Conservation (phyloP, 1,140 invertebrate species). For the Brachionus paranguensis region DNA sequence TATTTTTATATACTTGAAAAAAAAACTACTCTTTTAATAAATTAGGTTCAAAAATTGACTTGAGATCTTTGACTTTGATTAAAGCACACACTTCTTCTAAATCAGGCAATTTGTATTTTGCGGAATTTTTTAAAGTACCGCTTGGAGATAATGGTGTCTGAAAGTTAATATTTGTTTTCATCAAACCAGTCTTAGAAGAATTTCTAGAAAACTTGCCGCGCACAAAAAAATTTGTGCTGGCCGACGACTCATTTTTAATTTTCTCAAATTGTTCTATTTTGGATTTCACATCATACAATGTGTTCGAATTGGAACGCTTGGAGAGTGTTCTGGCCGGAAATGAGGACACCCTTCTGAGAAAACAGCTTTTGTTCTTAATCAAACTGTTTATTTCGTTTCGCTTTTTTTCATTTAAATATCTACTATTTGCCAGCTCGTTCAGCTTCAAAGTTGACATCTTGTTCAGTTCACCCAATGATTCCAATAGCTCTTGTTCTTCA, state of each 20-base stretch:
- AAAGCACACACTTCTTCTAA: neutral
- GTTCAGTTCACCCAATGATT: neutral
- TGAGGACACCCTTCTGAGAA: neutral
- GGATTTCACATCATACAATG: constrained; percentile 18
- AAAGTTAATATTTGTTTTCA: constrained; percentile 5
- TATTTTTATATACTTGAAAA: neutral
- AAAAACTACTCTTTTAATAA: neutral
- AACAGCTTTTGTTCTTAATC: constrained; percentile 12
- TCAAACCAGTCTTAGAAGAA: neutral
- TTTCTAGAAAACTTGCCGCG: constrained; percentile 7
- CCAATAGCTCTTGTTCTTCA: neutral
- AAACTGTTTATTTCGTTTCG: neutral
- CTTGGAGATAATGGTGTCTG: neutral
- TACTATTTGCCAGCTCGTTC: neutral
- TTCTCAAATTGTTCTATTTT: constrained; percentile 27
- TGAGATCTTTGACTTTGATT: neutral
- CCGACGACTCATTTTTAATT: neutral
- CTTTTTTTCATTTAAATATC: neutral
- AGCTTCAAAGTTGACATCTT: constrained; percentile 3
- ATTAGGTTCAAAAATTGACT: neutral
- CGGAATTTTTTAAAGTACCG: neutral
- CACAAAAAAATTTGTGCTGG: constrained; percentile 1
- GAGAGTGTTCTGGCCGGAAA: neutral
- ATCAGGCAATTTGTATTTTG: neutral
- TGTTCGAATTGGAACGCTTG: neutral